Evolutionary conservation across 2,888 invertebrate genomes (phyloP).

Genomic region (Creontiades dilutus): DNA sequence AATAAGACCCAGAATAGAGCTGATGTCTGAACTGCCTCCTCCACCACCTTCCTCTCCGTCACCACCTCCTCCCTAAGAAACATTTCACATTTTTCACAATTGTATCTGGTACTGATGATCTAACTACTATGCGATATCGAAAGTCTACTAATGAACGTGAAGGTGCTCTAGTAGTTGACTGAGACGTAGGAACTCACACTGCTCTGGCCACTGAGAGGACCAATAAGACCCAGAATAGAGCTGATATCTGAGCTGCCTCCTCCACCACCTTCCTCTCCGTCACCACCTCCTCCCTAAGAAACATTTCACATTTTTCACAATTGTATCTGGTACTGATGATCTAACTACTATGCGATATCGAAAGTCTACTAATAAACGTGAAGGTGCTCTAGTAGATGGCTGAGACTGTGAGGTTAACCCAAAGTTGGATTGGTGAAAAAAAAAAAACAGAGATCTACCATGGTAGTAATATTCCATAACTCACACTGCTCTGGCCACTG

Average conservation of each 20-base stretch:
- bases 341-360: background rate
- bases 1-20: slow-evolving; percentile 72
- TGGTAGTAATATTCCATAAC: background rate
- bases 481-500: slow-evolving; percentile 61
- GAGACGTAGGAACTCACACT: slow-evolving; percentile 7
- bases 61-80: slow-evolving; percentile 39
- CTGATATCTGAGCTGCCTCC: slow-evolving; percentile 54
- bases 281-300: slow-evolving; percentile 45
- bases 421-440: slow-evolving; percentile 10
- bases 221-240: slow-evolving; percentile 30
- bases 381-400: background rate
- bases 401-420: too few species aligned
- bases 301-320: too few species aligned
- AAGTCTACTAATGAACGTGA: too few species aligned
- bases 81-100: background rate
- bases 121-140: too few species aligned
- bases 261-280: slow-evolving; percentile 53
- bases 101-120: too few species aligned
- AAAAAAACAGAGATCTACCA: slow-evolving; percentile 21
- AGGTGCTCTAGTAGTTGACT: background rate
- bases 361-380: too few species aligned
- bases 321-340: background rate
- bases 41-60: slow-evolving; percentile 73
- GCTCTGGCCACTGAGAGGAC: slow-evolving; percentile 60
- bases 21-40: slow-evolving; percentile 75